Conservation (phyloP, 2,113 vertebrate species). For the Amblyornis subalaris region DNA sequence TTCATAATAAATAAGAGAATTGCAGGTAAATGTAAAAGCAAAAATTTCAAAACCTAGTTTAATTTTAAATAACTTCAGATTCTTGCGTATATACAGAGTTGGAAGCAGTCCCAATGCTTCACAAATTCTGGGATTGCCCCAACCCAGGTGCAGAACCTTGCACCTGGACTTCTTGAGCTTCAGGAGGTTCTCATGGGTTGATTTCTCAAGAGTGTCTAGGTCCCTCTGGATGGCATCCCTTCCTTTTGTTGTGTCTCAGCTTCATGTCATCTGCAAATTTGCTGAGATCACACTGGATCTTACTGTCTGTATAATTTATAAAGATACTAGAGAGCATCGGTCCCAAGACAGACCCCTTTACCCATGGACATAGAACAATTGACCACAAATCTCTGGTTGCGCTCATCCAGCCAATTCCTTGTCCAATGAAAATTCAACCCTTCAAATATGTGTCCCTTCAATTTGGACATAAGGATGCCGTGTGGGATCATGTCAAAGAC, state of each 20-base stretch:
- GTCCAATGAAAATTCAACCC: too few relatives aligned
- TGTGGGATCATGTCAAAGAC: background rate
- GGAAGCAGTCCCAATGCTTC: background rate
- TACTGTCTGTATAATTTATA: background rate
- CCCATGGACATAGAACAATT: too few relatives aligned
- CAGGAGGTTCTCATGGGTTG: background rate
- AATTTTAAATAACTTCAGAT: background rate
- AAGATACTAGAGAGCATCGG: background rate
- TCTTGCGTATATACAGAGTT: background rate
- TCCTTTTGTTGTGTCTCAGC: background rate
- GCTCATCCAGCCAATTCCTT: too few relatives aligned
- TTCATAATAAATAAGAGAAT: background rate
- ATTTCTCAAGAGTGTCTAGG: background rate
- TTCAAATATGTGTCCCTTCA: background rate
- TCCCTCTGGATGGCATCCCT: background rate
- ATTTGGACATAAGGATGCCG: background rate
- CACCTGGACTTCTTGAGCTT: background rate
- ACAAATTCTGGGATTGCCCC: background rate
- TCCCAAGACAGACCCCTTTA: background rate
- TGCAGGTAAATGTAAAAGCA: background rate
- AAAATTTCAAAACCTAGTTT: background rate
- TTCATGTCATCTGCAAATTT: background rate
- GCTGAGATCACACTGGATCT: background rate
- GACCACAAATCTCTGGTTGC: too few relatives aligned
- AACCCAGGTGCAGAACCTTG: background rate